These are phyloP conservation scores for Cebus imitator DNA, from an alignment of 2,113 vertebrate species.

Conservation along the genomic window DNA sequence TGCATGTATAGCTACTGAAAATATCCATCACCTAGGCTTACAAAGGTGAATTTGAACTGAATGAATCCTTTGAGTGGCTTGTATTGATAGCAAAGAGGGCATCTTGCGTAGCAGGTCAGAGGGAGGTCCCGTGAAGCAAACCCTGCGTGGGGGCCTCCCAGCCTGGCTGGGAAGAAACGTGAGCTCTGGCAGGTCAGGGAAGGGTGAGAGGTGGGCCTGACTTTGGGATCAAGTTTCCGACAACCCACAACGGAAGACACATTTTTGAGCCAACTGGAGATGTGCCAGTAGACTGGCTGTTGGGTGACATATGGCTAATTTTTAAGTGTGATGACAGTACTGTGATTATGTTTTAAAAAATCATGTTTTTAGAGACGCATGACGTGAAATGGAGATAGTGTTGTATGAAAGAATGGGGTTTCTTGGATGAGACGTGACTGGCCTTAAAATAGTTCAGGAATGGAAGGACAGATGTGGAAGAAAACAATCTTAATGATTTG, in stretches of 20 bases:
- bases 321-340: background rate
- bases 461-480: background rate
- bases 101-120: background rate
- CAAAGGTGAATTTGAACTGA: background rate
- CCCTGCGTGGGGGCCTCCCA: background rate
- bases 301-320: background rate
- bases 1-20: no score
- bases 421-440: background rate
- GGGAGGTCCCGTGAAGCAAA: fast-evolving
- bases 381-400: background rate
- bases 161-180: no score
- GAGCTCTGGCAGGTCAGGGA: background rate
- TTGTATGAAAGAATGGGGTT: no score
- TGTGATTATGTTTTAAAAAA: background rate
- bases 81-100: background rate
- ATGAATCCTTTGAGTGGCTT: background rate
- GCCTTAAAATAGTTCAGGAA: background rate
- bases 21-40: fast-evolving
- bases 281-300: background rate
- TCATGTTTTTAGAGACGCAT: background rate
- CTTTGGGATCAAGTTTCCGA: background rate
- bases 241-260: background rate
- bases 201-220: no score
- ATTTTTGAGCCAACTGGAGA: background rate
- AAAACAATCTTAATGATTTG: background rate